Evolutionary conservation across 2,113 vertebrate genomes (phyloP).

Genomic region (Bubo bubo): DNA sequence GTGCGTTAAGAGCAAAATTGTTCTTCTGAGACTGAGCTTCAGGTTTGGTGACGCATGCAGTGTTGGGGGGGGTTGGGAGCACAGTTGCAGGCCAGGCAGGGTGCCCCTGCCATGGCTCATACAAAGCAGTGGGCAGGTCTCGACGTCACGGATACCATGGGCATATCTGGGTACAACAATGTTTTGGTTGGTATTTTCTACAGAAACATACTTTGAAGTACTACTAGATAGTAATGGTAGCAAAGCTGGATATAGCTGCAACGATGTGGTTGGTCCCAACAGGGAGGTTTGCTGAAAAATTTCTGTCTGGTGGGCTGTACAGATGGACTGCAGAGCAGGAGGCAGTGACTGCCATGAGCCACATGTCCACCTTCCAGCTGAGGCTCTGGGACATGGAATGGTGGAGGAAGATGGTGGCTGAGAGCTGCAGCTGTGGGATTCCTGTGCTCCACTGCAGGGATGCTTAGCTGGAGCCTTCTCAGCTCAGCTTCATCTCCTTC

Average conservation of each 20-base stretch:
- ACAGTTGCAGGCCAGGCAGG: accelerated
- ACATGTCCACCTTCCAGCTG: background rate
- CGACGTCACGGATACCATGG: background rate
- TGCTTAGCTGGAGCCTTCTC: background rate
- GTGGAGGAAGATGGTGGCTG: background rate
- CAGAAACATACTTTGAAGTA: background rate
- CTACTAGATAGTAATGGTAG: background rate
- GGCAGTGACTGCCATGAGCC: background rate
- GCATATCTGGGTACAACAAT: too few relatives aligned
- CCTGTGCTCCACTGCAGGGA: background rate
- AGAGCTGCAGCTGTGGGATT: background rate
- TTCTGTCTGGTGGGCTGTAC: background rate
- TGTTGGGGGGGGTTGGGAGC: background rate
- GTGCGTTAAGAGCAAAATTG: accelerated
- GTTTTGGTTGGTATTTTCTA: background rate
- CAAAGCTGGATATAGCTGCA: background rate
- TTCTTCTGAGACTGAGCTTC: background rate
- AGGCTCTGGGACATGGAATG: background rate
- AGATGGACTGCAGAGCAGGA: background rate
- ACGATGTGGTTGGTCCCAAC: background rate
- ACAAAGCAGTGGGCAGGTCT: background rate
- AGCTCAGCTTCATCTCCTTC: background rate
- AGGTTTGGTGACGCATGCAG: background rate
- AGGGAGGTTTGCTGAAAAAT: background rate
- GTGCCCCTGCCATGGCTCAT: background rate